Percentiles rank a stretch among this genome's conserved stretches.
phyloP scores from a whole-genome alignment of 2,797 vertebrate species.

The Urocyon cinereoargenteus region DNA sequence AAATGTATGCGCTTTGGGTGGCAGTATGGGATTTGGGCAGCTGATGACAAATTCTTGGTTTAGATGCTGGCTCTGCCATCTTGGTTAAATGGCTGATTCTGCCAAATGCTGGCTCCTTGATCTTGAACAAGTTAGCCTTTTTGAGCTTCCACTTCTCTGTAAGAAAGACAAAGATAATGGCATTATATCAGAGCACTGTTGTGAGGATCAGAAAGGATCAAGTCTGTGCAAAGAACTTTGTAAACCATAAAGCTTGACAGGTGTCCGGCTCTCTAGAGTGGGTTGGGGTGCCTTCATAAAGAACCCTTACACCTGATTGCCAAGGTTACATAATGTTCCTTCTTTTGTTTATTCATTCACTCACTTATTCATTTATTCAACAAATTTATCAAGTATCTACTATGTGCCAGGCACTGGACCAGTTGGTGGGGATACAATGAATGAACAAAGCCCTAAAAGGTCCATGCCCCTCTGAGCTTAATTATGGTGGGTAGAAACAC shows the following conservation, averaged over 20 bases:
- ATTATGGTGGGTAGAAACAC: not conserved
- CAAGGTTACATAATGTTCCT: not conserved
- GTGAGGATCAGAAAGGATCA: not conserved
- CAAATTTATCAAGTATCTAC: not conserved
- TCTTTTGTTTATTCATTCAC: not conserved
- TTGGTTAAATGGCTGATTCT: not conserved
- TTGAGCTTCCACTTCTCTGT: not conserved
- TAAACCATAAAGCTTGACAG: not conserved
- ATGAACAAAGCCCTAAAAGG: not conserved
- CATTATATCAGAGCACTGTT: not conserved
- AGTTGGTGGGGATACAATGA: not conserved
- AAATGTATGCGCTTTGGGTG: not conserved
- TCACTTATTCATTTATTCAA: not conserved
- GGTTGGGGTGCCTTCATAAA: not conserved
- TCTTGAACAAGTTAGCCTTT: not conserved
- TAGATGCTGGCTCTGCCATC: not conserved
- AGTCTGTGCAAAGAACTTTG: not conserved
- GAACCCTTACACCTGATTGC: not conserved
- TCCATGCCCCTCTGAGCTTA: not conserved
- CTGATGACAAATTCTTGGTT: constrained; percentile 12
- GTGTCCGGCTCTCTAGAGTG: too few species aligned
- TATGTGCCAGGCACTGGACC: not conserved
- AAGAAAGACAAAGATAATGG: not conserved
- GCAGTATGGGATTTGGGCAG: not conserved
- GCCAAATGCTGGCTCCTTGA: not conserved